Conservation (phyloP, 2,888 invertebrate species). For the Gryllus longicercus region DNA sequence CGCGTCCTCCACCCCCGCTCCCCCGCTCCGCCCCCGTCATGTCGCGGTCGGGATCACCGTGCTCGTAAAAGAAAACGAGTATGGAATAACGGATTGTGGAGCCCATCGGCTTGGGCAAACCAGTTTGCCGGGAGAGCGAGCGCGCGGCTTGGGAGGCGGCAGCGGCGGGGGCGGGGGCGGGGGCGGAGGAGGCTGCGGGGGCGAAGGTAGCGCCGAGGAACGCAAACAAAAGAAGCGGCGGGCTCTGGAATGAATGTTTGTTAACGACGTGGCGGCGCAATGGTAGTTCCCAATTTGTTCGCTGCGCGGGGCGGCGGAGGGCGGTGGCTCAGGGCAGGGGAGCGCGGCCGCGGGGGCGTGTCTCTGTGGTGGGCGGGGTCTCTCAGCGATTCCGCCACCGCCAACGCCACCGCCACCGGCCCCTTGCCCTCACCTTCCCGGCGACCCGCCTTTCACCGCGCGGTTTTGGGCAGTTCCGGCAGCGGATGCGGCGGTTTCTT, state of each 20-base stretch:
- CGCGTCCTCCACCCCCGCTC: neutral
- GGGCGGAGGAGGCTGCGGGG: neutral
- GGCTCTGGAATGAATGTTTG: neutral
- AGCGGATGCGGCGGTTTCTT: too few relatives aligned
- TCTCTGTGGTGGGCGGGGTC: neutral
- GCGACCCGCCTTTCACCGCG: too few relatives aligned
- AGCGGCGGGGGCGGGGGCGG: neutral
- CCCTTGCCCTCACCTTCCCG: neutral
- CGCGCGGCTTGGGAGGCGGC: neutral
- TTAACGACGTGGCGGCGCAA: neutral
- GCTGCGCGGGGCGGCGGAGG: neutral
- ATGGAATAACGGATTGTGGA: neutral
- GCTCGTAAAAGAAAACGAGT: neutral
- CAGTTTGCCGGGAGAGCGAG: neutral
- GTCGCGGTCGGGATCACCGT: neutral
- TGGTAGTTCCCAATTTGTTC: slow-evolving; percentile 3
- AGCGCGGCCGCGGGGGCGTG: neutral
- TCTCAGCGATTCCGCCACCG: neutral
- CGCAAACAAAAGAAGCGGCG: neutral
- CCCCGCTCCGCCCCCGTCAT: neutral
- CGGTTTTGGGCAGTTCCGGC: too few relatives aligned
- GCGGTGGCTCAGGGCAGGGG: neutral
- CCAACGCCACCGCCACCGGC: neutral
- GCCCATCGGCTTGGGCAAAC: slow-evolving; percentile 1
- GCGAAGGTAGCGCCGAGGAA: neutral